Evolutionary conservation across 2,888 invertebrate genomes (phyloP), one percentile per base, ranked within the genome.

Genomic region (Epistrophe grossulariae): DNA sequence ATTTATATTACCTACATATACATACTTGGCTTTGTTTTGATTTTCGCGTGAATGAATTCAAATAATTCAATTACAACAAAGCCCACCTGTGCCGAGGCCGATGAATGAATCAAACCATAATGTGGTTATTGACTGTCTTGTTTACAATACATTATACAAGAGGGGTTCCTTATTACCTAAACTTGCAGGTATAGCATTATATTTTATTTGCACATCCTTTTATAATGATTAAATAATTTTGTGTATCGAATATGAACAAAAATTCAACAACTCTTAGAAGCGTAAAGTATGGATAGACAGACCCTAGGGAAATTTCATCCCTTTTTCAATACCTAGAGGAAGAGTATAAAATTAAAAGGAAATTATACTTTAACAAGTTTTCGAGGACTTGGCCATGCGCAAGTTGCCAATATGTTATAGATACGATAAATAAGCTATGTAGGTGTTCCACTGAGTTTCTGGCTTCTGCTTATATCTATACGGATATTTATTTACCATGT

Each of bases 1-100:
- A 52, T 13, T 24, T 52, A 0, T 24, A 50, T 11, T 52, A 19
- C 17, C 45, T 50, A 48, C 9, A 17, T 48, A 48, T 6, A 31
- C 4, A 0, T 31, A 35, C 35, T 35, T 24, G 13, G 13, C 2
- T 52, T 52, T 52, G 24, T 52, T 52, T 52, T 24, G 24, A 52
- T 52, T 52, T 52, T 52, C 52, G 52, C 52, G 24, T 52, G 52
- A 52, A 52, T 52, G 52, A 52, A 24, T 52, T 52, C 13, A 13
- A 2, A 13, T 52, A 11, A 45, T 52, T 52, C 24, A 52, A 52
- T 24, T 24, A 13, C 19, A 52, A 13, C 52, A 24, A 52, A 5
- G 52, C 52, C 19, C 52, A 52, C 52, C 52, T 52, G 52, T 52
- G 11, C 11, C 24, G 24, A 31, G 4, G 24, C 10, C 50, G 3